phyloP scores from a whole-genome alignment of 2,797 vertebrate species.

The Chelmon rostratus region DNA sequence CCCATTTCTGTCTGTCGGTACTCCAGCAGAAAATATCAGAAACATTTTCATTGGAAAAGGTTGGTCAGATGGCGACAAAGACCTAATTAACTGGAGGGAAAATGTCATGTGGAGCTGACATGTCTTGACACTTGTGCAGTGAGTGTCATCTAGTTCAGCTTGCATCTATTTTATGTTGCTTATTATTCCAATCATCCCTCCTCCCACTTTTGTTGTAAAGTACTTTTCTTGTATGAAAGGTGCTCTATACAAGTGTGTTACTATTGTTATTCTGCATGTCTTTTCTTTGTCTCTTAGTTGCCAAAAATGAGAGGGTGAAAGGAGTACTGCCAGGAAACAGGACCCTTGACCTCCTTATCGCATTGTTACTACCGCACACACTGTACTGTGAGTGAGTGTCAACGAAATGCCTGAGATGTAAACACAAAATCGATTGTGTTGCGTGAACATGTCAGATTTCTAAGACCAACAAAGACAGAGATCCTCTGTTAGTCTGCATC shows the following conservation, averaged over 20 bases:
- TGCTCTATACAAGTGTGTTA: no score
- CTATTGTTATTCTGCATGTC: no score
- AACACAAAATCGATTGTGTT: no score
- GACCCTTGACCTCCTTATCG: background rate
- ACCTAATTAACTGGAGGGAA: background rate
- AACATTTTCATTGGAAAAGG: background rate
- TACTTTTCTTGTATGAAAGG: no score
- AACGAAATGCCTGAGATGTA: no score
- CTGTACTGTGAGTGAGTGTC: no score
- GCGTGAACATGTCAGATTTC: no score
- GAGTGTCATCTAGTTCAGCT: constrained; percentile 2
- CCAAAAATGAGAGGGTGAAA: background rate
- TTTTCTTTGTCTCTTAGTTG: background rate
- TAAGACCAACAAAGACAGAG: no score
- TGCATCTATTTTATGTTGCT: constrained; percentile 2
- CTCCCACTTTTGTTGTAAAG: no score
- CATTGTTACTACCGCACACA: no score
- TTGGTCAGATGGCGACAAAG: background rate
- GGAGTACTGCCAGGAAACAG: no score
- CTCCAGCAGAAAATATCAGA: background rate
- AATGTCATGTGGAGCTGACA: constrained; percentile 17
- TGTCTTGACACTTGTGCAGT: background rate
- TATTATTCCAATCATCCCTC: background rate
- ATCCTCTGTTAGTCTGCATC: no score
- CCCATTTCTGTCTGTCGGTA: background rate